Percentiles rank a stretch among this genome's conserved stretches.
Conservation (phyloP, 2,797 vertebrate genomes). For the Alcedo atthis region DNA sequence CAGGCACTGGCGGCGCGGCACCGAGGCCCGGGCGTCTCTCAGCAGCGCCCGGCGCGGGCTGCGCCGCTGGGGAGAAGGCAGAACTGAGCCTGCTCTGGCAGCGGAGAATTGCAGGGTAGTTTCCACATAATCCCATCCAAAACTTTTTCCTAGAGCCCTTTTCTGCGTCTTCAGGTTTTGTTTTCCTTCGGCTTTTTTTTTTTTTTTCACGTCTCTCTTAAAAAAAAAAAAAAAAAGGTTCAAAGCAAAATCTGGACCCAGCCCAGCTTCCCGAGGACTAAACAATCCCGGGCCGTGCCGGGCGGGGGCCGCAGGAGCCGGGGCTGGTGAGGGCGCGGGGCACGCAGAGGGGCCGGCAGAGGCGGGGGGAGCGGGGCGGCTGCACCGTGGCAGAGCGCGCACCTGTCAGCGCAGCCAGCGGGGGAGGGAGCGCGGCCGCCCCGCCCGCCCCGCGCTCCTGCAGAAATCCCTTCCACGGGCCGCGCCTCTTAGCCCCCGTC, state of each 20-base stretch:
- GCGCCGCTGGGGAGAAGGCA: slow-evolving; percentile 82
- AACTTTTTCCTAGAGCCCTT: slow-evolving; percentile 76
- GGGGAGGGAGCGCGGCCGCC: neutral
- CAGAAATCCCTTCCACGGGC: neutral
- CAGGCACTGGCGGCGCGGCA: slow-evolving; percentile 78
- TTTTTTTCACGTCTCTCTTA: neutral
- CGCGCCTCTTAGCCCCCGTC: neutral
- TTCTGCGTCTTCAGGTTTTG: slow-evolving; percentile 75
- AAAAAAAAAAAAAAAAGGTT: slow-evolving; percentile 15
- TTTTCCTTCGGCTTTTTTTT: neutral
- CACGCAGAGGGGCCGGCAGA: neutral
- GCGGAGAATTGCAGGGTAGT: slow-evolving; percentile 84
- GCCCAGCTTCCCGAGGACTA: slow-evolving; percentile 77
- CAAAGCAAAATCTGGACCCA: slow-evolving; percentile 71
- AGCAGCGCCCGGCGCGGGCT: slow-evolving; percentile 82
- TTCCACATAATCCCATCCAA: slow-evolving; percentile 94
- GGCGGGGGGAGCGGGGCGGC: neutral
- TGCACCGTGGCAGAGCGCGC: slow-evolving; percentile 50
- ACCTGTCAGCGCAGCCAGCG: slow-evolving; percentile 24
- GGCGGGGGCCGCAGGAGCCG: neutral
- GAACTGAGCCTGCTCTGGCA: slow-evolving; percentile 87
- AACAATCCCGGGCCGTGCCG: slow-evolving; percentile 63
- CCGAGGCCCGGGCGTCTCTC: slow-evolving; percentile 79
- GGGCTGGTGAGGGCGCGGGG: neutral
- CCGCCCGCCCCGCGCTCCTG: neutral